Conservation (phyloP, 2,113 vertebrate genomes). For the Myxocyprinus asiaticus region DNA sequence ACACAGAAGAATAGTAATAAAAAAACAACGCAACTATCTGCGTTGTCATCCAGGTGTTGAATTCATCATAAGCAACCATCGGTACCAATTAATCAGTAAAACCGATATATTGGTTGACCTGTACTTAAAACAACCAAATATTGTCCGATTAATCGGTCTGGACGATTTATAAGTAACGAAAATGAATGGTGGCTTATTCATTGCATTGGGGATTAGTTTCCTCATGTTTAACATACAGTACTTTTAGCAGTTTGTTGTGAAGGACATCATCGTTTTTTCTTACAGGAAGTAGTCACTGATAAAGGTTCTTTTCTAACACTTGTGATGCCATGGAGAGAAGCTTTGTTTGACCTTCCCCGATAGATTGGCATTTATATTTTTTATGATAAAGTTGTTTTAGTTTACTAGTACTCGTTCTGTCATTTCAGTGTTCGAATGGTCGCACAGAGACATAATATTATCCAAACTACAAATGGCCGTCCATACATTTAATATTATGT, state of each 20-base stretch:
- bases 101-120: too few species aligned
- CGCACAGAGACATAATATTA: background rate
- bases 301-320: conserved; percentile 40
- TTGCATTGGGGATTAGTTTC: background rate
- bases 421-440: too few species aligned
- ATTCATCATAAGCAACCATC: too few species aligned
- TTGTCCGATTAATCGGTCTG: too few species aligned
- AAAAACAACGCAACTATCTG: too few species aligned
- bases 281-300: background rate
- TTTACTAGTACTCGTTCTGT: too few species aligned
- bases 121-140: conserved; percentile 1
- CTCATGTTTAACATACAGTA: too few species aligned
- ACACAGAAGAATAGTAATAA: too few species aligned
- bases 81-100: too few species aligned
- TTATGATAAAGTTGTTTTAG: conserved; percentile 1
- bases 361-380: conserved; percentile 30
- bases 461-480: background rate
- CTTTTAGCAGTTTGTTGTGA: background rate
- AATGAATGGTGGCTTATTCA: too few species aligned
- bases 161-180: too few species aligned
- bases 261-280: conserved; percentile 8
- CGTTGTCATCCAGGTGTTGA: too few species aligned
- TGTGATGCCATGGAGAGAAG: conserved; percentile 40
- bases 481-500: background rate
- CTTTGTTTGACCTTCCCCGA: conserved; percentile 32